Base-by-base conservation (phyloP, 2,888 invertebrate genomes). In the Crepidodera aurea region DNA sequence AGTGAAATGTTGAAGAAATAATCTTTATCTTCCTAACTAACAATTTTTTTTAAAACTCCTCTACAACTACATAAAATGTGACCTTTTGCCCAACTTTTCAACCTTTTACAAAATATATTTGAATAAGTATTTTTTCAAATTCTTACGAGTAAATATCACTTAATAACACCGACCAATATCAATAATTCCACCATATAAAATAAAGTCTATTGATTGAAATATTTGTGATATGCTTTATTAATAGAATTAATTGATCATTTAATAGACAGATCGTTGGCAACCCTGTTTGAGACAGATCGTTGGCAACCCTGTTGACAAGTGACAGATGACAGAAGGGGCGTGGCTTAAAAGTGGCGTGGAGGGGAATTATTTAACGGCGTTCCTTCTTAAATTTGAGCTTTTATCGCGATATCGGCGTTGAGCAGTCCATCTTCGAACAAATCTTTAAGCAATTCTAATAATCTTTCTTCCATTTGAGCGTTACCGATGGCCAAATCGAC, bases 401-500 rank as follows among this genome's bases (percentile, higher is more conserved):
- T 61, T 54, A 64, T 66, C 29, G 71, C 72, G 8, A 76, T 57
- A 40, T 78, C 76, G 7, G 74, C 68, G 51, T 71, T 74, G 39
- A 91, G 84, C 57, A 92, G 85, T 10, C 90, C 91, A 61, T 90
- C 89, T 12, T 84, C 84, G 77, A 90, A 84, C 29, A 92, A 84
- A 78, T 92, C 92, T 65, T 88, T 85, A 27, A 92, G 85, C 1
- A 91, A 87, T 75, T 90, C 90, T 65, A 92, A 83, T 48, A 92
- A 83, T 51, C 92, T 85, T 71, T 88, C 87, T 77, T 92, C 92
- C 22, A 92, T 91, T 56, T 88, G 84, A 0, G 89, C 87, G 76
- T 91, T 89, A 1, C 91, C 91, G 13, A 92, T 81, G 3, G 92
- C 92, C 50, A 92, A 88, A 76, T 92, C 92, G 4, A 92, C 90